These are phyloP conservation scores for Characodon lateralis DNA, from an alignment of 2,797 vertebrate genomes.

Conservation along the genomic window DNA sequence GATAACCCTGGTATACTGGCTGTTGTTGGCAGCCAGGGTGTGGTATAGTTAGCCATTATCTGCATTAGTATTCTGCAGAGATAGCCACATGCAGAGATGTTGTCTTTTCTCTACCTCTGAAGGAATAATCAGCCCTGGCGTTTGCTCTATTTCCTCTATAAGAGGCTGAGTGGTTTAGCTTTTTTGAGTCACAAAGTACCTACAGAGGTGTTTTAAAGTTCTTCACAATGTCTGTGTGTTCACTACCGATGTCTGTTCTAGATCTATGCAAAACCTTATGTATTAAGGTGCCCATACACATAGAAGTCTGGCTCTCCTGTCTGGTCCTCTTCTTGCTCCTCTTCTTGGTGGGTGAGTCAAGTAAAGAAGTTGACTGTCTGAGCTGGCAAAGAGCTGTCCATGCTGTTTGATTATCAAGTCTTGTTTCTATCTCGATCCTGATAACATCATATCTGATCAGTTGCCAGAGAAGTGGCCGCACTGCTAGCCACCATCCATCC, in stretches of 20 bases:
- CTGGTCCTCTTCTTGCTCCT: conserved; percentile 47
- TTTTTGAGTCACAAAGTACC: conserved; percentile 80
- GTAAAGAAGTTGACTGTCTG: conserved; percentile 60
- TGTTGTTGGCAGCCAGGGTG: conserved; percentile 62
- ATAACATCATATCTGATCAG: conserved; percentile 89
- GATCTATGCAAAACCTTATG: conserved; percentile 24
- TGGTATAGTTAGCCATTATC: conserved; percentile 60
- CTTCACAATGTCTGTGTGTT: conserved; percentile 41
- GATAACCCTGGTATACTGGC: conserved; percentile 33
- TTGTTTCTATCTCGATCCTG: conserved; percentile 77
- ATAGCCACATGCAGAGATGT: conserved; percentile 84
- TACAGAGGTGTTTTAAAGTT: conserved; percentile 50
- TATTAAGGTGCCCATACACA: conserved; percentile 48
- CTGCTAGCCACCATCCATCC: conserved; percentile 49
- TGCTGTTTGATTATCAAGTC: conserved; percentile 72
- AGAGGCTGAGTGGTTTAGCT: conserved; percentile 86
- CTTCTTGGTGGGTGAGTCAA: conserved; percentile 52
- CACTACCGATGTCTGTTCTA: conserved; percentile 40
- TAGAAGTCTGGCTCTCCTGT: conserved; percentile 46
- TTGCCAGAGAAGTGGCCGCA: conserved; percentile 46
- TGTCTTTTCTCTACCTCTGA: conserved; percentile 84
- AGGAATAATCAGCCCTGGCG: conserved; percentile 85
- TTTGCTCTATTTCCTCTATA: conserved; percentile 59
- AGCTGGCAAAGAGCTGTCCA: conserved; percentile 62
- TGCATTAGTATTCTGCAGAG: conserved; percentile 88